phyloP scores from a whole-genome alignment of 2,888 invertebrate genomes.

The Encarsia formosa region DNA sequence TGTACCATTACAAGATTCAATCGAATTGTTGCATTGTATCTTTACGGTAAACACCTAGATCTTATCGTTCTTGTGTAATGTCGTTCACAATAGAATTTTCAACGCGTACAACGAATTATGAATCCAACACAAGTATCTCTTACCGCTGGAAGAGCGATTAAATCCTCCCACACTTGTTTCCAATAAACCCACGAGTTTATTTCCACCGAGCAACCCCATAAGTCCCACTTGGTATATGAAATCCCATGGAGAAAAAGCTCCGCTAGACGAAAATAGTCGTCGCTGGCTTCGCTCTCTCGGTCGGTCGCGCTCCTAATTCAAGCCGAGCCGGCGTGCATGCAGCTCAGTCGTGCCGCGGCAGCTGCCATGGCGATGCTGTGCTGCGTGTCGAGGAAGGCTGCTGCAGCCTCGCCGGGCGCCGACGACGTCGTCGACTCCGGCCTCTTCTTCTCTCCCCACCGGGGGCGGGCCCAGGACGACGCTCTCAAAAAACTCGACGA shows the following conservation, averaged over 20 bases:
- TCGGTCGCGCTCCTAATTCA: background rate
- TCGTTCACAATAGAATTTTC: no score
- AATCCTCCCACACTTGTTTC: no score
- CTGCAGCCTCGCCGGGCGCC: constrained; percentile 29
- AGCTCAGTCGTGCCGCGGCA: background rate
- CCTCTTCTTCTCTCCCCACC: background rate
- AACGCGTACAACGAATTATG: no score
- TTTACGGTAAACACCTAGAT: no score
- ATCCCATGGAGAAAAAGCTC: background rate
- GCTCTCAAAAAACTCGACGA: constrained; percentile 17
- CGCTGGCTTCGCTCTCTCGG: background rate
- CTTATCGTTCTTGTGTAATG: no score
- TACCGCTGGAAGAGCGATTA: no score
- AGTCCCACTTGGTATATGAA: no score
- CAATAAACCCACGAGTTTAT: no score
- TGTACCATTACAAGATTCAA: no score
- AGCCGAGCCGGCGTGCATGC: background rate
- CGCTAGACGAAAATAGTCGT: background rate
- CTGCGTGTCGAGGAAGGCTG: constrained; percentile 42
- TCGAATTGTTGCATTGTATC: no score
- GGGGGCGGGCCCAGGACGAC: constrained; percentile 8
- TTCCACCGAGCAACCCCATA: no score
- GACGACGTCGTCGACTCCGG: constrained; percentile 31
- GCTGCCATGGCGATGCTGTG: constrained; percentile 39
- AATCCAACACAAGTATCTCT: no score